Evolutionary conservation across 2,797 vertebrate species (phyloP), one percentile per base, ranked within the genome.

Genomic region (Holocentrus rufus): DNA sequence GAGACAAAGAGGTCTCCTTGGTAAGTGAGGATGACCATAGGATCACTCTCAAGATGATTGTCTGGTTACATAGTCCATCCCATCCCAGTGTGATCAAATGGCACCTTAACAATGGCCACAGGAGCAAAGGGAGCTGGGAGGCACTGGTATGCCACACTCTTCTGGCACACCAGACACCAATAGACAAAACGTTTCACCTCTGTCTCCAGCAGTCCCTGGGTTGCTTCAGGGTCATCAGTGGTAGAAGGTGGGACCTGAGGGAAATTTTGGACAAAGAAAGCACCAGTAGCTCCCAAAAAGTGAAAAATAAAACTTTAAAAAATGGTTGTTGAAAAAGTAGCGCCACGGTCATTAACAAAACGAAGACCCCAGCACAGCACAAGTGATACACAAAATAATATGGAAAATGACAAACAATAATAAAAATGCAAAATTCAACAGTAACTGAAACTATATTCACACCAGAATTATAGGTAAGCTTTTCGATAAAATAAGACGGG

Each of bases 21-120:
- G 22, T 52, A 52, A 69, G 20, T 60, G 56, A 23, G 11, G 14
- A 63, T 20, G 69, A 53, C 30, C 13, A 47, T 49, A 59, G n/a
- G 30, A 65, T 69, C 72, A 59, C 5, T 27, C 25, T 27, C 4
- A 27, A 27, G 25, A 4, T 27, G 2, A 27, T 27, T 27, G 25
- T 27, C 25, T 10, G 27, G 69, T 27, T 34, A 2, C 59, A 7
- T 18, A 39, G 57, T 58, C 36, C 18, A 59, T 25, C 22, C 47
- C 25, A 39, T 20, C 17, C 13, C 10, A 6, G 64, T 22, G 62
- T 11, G 36, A 11, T 39, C 36, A 39, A 39, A 77, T 27, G 34
- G 17, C 11, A 50, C 31, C 34, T 69, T 23, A 69, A 7, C 55
- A 74, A 55, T 11, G 5, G 7, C 20, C 23, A 15, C 7, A 36